Evolutionary conservation across 2,888 invertebrate species (phyloP), one percentile per base, ranked within the genome.

Genomic region (Apamea sordens): DNA sequence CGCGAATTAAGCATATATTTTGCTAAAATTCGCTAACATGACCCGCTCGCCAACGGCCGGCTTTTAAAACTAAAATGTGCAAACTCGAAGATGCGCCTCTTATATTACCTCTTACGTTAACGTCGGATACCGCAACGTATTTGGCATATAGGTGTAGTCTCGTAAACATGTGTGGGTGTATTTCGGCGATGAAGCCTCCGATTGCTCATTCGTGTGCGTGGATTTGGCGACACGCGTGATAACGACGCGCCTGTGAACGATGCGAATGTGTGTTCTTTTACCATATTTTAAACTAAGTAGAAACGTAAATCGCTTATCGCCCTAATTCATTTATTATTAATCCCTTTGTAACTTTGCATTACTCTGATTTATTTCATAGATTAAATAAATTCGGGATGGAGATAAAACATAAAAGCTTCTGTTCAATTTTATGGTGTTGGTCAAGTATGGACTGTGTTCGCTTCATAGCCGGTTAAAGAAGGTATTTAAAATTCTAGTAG

Each of bases 61-160:
- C 95, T 95, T 95, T 94, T 94, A 93, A 94, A 94, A 97, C 96
- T 96, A 95, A 97, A 95, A 94, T 96, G 96, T 96, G 96, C 96
- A 96, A 96, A 97, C 93, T 94, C 94, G 92, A 96, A 96, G 96
- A 97, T 96, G 96, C 95, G 96, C 95, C 94, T 96, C 96, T 96
- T 97, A 97, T 97, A 96, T 96, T 94, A 97, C 93, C 95, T 96
- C 96, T 96, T 96, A 96, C 94, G 95, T 95, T 96, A 95, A 95
- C 94, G 93, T 92, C 94, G 94, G 93, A 95, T 95, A 96, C 96
- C 96, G 95, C 96, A 96, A 96, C 94, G 94, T 95, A 95, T 96
- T 97, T 95, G 95, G 95, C 96, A 94, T 95, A 95, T 95, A 93
- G 88, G 91, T 91, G 90, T 92, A 91, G 84, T 78, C 79, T 76